Conservation (phyloP, 2,113 vertebrate genomes). For the Zosterops japonicus region DNA sequence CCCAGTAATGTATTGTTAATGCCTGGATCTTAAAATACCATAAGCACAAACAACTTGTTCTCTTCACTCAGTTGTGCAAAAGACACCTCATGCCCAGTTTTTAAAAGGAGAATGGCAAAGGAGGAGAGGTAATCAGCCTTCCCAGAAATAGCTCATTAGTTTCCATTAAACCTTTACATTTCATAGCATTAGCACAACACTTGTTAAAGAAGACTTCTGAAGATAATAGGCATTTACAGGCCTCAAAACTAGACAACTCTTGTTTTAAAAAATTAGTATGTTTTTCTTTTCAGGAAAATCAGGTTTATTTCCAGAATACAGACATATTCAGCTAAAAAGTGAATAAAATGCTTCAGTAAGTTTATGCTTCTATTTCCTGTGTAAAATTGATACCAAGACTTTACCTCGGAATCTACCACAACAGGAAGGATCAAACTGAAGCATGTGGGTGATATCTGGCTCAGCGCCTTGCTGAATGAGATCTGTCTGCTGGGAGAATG, state of each 20-base stretch:
- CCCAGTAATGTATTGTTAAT: background rate
- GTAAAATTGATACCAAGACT: background rate
- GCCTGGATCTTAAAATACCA: background rate
- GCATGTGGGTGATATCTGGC: conserved; percentile 10
- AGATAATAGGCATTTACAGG: background rate
- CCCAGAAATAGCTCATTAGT: background rate
- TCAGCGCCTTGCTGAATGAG: background rate
- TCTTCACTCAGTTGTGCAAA: background rate
- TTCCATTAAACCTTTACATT: background rate
- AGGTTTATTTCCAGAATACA: background rate
- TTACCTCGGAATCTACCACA: background rate
- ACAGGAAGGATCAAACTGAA: background rate
- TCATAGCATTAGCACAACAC: background rate
- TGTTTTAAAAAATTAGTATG: background rate
- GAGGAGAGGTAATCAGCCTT: background rate
- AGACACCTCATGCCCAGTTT: background rate
- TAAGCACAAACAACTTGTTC: background rate
- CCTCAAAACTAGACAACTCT: background rate
- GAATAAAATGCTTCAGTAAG: background rate
- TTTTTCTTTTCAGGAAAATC: background rate
- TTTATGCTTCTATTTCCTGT: background rate
- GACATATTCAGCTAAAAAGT: background rate
- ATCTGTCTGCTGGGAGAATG: conserved; percentile 22
- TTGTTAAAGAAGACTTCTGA: background rate
- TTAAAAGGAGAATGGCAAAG: background rate